Base-by-base conservation (phyloP, 2,797 vertebrate species). In the Stomatorhinus walkeri region DNA sequence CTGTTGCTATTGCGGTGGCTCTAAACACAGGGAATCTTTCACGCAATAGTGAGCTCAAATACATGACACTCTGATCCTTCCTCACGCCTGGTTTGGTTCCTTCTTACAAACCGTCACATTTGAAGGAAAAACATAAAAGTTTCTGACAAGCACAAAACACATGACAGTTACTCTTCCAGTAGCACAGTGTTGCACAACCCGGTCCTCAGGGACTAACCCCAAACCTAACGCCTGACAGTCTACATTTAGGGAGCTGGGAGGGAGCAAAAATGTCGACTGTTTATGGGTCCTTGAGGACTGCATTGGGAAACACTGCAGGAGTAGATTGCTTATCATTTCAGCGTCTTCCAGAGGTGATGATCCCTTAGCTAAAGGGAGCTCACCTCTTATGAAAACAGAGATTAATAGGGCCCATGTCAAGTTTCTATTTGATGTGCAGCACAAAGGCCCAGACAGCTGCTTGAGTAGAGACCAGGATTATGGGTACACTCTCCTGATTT, bases 391-490 rank as follows among this genome's bases (percentile, higher is more conserved):
- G n/a, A 88, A 88, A 64, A 36, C 54, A 85, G 59, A 51, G 59
- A 89, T 89, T 86, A 89, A 46, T 56, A 12, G 24, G 22, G 16
- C 22, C n/a, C 56, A 64, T 24, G 48, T 24, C 24, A 64, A 51
- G 22, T 51, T 24, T 40, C 40, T 52, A 43, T 51, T 24, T 61
- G n/a, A 43, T 48, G 22, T n/a, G 43, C 43, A 49, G 59, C 81
- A 86, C 46, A 51, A 89, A 84, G 59, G 83, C 46, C 16, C 10
- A 22, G 28, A 12, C 52, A 28, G 88, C 79, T 14, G 7, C 36
- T 40, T 40, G 48, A 9, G 28, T 68, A 49, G 88, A 88, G 32
- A 76, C 59, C 46, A 2, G 43, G n/a, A 87, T 89, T 76, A 87
- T 12, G 84, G 88, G 36, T 61, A 22, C 61, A 7, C 48, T 48